Conservation (phyloP, 1,140 invertebrate genomes). For the Nasonia vitripennis region DNA sequence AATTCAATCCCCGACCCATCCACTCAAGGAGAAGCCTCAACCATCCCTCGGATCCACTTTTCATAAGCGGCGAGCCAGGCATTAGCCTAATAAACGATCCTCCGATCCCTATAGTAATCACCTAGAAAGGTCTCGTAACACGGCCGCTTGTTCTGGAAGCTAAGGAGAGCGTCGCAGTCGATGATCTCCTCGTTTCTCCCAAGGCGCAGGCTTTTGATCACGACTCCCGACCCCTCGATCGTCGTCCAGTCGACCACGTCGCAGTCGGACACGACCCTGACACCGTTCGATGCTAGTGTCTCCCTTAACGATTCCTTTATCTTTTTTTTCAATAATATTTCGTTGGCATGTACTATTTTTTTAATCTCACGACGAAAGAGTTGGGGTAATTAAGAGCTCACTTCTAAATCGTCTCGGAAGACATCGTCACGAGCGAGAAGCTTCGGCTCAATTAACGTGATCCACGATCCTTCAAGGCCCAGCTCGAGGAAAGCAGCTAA, state of each 20-base stretch:
- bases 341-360: neutral
- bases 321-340: constrained; percentile 50
- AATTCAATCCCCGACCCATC: neutral
- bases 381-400: constrained; percentile 49
- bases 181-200: neutral
- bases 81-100: neutral
- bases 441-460: constrained; percentile 76
- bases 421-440: constrained; percentile 64
- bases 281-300: constrained; percentile 52
- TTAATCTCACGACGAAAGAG: neutral
- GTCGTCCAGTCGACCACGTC: constrained; percentile 56
- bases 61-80: neutral
- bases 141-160: neutral
- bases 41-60: no score
- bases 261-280: constrained; percentile 57
- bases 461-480: constrained; percentile 73
- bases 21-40: neutral
- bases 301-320: constrained; percentile 57
- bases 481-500: constrained; percentile 76
- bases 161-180: constrained; percentile 27
- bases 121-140: constrained; percentile 7
- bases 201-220: neutral
- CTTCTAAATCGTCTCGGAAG: constrained; percentile 65
- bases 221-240: neutral
- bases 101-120: constrained; percentile 7